These are phyloP conservation scores for Agrilus planipennis DNA, from an alignment of 1,140 invertebrate species.

Conservation along the genomic window DNA sequence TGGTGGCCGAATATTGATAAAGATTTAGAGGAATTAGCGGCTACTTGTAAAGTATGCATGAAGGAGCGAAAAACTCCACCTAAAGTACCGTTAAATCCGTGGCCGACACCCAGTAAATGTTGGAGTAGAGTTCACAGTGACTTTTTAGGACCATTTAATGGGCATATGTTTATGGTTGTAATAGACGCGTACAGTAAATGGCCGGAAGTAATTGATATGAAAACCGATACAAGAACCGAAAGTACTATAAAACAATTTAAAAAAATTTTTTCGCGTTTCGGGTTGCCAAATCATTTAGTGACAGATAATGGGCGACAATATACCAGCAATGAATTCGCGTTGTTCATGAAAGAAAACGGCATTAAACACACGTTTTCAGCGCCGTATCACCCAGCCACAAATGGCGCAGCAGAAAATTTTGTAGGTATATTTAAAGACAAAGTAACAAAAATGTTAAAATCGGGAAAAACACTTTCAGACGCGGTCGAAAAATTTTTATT, in stretches of 20 bases:
- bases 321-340: conserved; percentile 15
- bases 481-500: too few species aligned
- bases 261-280: conserved; percentile 4
- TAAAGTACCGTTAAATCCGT: conserved; percentile 2
- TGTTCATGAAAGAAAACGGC: conserved; percentile 20
- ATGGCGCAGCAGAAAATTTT: conserved; percentile 22
- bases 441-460: too few species aligned
- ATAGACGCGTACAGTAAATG: conserved; percentile 8
- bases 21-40: conserved; percentile 1
- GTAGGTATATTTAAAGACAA: too few species aligned
- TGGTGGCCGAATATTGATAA: too few species aligned
- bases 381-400: conserved; percentile 5
- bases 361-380: conserved; percentile 18
- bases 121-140: conserved; percentile 6
- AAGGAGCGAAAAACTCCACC: not conserved
- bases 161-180: conserved; percentile 6
- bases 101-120: not conserved
- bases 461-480: too few species aligned
- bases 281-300: conserved; percentile 9
- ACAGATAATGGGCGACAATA: conserved; percentile 19
- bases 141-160: conserved; percentile 4
- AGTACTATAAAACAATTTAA: conserved; percentile 3
- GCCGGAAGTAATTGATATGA: conserved; percentile 7
- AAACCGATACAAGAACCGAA: not conserved
- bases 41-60: not conserved